Percentiles rank a stretch among this genome's conserved stretches.
Conservation (phyloP, 2,888 invertebrate genomes). For the Ochropleura leucogaster region DNA sequence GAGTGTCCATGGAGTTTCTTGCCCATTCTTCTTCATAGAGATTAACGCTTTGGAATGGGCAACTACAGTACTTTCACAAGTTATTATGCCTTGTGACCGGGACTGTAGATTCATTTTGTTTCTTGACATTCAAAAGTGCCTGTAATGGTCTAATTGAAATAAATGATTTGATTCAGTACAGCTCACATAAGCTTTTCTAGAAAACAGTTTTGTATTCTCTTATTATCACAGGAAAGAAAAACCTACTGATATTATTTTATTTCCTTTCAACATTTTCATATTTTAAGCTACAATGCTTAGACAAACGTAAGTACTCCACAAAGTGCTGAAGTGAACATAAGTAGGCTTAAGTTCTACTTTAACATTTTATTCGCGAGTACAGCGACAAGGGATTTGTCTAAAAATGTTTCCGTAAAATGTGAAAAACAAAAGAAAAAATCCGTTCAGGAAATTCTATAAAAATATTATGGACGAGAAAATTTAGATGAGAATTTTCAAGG, state of each 20-base stretch:
- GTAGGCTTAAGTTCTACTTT: conserved; percentile 44
- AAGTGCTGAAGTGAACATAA: conserved; percentile 47
- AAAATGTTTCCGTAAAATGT: conserved; percentile 29
- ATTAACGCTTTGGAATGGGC: too few species aligned
- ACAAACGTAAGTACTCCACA: conserved; percentile 29
- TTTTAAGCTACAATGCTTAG: conserved; percentile 25
- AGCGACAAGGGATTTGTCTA: conserved; percentile 46
- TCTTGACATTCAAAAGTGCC: too few species aligned
- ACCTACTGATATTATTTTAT: neutral
- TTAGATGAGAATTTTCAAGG: conserved; percentile 15
- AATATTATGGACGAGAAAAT: conserved; percentile 10
- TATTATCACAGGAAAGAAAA: neutral
- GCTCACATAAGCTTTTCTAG: neutral
- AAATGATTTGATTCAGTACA: too few species aligned
- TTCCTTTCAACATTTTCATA: conserved; percentile 3
- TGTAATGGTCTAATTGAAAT: too few species aligned
- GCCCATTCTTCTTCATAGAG: too few species aligned
- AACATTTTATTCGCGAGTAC: conserved; percentile 4
- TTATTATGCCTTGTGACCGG: too few species aligned
- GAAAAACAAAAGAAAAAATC: conserved; percentile 25
- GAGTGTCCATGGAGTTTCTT: too few species aligned
- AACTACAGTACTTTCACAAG: too few species aligned
- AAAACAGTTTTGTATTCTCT: neutral
- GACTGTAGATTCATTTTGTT: too few species aligned
- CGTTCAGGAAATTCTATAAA: conserved; percentile 26